These are phyloP conservation scores for Dicentrarchus labrax DNA, from an alignment of 2,113 vertebrate species.

Conservation along the genomic window DNA sequence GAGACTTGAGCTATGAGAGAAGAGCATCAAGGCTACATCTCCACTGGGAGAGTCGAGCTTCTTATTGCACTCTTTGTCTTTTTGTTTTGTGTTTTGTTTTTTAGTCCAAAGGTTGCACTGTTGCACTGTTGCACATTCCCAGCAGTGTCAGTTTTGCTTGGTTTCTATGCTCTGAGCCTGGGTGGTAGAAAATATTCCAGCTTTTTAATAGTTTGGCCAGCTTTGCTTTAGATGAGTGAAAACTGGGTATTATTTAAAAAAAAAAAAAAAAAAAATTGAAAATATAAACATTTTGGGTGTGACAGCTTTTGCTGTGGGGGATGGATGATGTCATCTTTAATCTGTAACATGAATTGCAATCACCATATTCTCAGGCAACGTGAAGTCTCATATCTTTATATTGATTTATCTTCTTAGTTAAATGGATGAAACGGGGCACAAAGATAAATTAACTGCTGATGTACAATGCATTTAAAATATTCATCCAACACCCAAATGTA, in stretches of 20 bases:
- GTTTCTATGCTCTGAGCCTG: not conserved
- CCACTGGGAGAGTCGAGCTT: not conserved
- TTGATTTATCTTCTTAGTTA: not conserved
- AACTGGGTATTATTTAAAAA: not conserved
- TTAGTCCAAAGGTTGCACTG: not conserved
- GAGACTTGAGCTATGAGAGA: not conserved
- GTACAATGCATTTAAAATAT: not conserved
- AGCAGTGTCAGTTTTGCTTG: accelerated
- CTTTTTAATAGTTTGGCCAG: not conserved
- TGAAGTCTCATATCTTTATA: not conserved
- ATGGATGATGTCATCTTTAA: not conserved
- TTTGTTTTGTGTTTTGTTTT: too few relatives aligned
- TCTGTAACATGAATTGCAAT: not conserved
- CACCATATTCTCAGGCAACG: not conserved
- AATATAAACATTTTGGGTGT: not conserved
- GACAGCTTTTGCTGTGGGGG: not conserved
- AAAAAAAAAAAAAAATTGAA: not conserved
- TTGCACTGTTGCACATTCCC: not conserved
- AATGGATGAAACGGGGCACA: not conserved
- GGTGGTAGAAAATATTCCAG: not conserved
- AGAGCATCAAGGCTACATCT: constrained; percentile 9
- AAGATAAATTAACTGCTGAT: not conserved
- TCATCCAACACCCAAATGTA: not conserved
- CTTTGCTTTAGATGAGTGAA: not conserved
- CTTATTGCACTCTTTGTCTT: not conserved